Conservation (phyloP, 2,113 vertebrate species). For the Salvelinus namaycush region DNA sequence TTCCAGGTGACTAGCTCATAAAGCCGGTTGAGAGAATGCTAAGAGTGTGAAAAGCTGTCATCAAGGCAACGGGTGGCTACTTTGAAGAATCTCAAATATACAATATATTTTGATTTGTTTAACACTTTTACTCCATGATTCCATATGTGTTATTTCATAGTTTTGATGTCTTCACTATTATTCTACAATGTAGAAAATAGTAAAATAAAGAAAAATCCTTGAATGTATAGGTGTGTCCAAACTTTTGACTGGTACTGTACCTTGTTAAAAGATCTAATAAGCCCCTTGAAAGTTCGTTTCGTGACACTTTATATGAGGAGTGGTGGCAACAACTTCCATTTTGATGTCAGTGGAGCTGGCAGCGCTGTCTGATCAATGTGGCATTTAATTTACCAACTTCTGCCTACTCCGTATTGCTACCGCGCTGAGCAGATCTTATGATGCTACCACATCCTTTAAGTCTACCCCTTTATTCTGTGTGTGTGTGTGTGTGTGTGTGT, state of each 20-base stretch:
- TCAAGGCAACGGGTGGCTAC: too few species aligned
- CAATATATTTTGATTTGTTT: too few species aligned
- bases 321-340: constrained; percentile 54
- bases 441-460: constrained; percentile 22
- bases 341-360: constrained; percentile 62
- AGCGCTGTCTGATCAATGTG: constrained; percentile 64
- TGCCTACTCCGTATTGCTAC: constrained; percentile 44
- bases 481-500: neutral
- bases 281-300: constrained; percentile 59
- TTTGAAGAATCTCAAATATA: too few species aligned
- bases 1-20: too few species aligned
- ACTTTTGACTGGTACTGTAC: constrained; percentile 14
- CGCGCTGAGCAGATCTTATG: constrained; percentile 10
- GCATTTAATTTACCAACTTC: constrained; percentile 63
- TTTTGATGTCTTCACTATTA: too few species aligned
- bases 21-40: too few species aligned
- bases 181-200: too few species aligned
- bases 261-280: constrained; percentile 68
- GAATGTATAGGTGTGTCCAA: too few species aligned
- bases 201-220: too few species aligned
- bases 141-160: too few species aligned
- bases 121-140: too few species aligned
- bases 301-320: constrained; percentile 56
- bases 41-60: too few species aligned
- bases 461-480: neutral